Percentiles rank a stretch among this genome's conserved stretches.
These are phyloP conservation scores for Diaprepes abbreviatus DNA, from an alignment of 2,888 invertebrate species.

Conservation along the genomic window DNA sequence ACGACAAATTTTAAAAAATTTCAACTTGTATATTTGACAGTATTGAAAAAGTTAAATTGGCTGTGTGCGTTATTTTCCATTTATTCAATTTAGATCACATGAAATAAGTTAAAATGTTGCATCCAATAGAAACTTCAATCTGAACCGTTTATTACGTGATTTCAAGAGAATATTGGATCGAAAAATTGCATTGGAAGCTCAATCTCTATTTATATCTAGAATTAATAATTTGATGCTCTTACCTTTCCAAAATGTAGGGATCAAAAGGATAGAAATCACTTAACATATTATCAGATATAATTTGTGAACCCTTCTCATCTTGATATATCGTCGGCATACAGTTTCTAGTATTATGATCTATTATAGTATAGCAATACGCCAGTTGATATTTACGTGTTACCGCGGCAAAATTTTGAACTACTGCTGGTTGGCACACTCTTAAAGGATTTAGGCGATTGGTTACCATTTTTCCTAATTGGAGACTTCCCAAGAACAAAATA, in stretches of 20 bases:
- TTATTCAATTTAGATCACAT: too few relatives aligned
- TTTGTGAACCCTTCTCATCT: constrained; percentile 66
- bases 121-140: too few relatives aligned
- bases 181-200: too few relatives aligned
- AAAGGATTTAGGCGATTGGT: constrained; percentile 91
- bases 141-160: too few relatives aligned
- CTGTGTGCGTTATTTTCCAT: too few relatives aligned
- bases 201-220: too few relatives aligned
- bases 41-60: too few relatives aligned
- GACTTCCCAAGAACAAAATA: constrained; percentile 81
- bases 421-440: constrained; percentile 81
- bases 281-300: constrained; percentile 67
- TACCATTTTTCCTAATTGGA: constrained; percentile 89
- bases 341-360: constrained; percentile 85
- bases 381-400: constrained; percentile 88
- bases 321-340: constrained; percentile 72
- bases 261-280: constrained; percentile 90
- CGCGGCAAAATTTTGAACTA: constrained; percentile 85
- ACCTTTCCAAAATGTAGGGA: constrained; percentile 83
- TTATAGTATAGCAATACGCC: constrained; percentile 91
- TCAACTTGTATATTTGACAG: too few relatives aligned
- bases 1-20: too few relatives aligned
- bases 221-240: too few relatives aligned
- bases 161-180: too few relatives aligned
- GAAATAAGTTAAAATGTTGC: too few relatives aligned